Conservation (phyloP, 2,113 vertebrate genomes). For the Ondatra zibethicus region DNA sequence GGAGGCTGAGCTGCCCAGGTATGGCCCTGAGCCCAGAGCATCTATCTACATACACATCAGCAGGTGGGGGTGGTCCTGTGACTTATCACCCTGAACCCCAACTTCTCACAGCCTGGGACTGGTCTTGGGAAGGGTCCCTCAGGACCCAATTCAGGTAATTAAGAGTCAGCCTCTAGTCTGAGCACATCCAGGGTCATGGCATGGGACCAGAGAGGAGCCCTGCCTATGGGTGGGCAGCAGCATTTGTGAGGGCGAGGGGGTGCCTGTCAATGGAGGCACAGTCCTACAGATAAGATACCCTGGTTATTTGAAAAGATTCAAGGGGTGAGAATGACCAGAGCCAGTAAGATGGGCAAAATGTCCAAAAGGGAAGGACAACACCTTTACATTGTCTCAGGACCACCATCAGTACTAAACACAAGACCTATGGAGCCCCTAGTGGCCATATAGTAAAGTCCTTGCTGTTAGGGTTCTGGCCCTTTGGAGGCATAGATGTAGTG, state of each 20-base stretch:
- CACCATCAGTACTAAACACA: neutral
- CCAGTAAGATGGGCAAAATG: neutral
- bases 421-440: no score
- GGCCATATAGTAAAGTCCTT: no score
- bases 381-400: neutral
- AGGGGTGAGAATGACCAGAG: neutral
- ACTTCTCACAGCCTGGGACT: neutral
- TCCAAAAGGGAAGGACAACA: neutral
- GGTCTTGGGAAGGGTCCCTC: neutral
- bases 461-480: no score
- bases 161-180: neutral
- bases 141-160: neutral
- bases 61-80: neutral
- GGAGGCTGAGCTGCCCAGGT: neutral
- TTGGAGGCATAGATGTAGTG: neutral
- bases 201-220: neutral
- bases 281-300: neutral
- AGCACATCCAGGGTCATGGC: neutral
- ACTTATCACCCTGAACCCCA: neutral
- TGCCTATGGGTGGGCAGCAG: no score
- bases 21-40: neutral
- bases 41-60: accelerated
- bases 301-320: no score
- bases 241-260: neutral
- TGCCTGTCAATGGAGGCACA: no score